Conservation (phyloP, 1,140 invertebrate genomes). For the Littorina saxatilis region DNA sequence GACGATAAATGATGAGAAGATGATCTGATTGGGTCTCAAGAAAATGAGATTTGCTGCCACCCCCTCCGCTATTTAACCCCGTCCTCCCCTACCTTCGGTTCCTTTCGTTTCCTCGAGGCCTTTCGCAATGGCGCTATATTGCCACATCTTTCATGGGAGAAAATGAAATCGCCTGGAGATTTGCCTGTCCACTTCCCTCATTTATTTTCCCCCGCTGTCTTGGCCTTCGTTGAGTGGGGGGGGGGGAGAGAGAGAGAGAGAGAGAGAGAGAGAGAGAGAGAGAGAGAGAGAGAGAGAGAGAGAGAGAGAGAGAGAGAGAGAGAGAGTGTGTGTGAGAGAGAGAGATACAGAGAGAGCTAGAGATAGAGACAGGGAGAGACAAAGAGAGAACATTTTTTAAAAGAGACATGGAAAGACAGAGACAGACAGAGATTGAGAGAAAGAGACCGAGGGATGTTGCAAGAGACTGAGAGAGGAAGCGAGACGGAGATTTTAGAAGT, state of each 20-base stretch:
- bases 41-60: too few species aligned
- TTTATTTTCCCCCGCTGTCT: not conserved
- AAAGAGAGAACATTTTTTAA: not conserved
- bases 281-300: not conserved
- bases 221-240: not conserved
- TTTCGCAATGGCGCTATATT: too few species aligned
- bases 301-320: too few species aligned
- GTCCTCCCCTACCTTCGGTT: too few species aligned
- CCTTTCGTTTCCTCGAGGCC: not conserved
- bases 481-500: too few species aligned
- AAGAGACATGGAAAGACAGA: not conserved
- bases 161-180: too few species aligned
- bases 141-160: too few species aligned
- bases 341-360: not conserved
- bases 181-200: not conserved
- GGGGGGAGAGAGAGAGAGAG: not conserved
- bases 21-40: too few species aligned
- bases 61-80: too few species aligned
- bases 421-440: not conserved
- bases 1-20: too few species aligned
- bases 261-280: conserved; percentile 17
- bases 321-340: not conserved
- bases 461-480: not conserved
- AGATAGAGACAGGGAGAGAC: not conserved
- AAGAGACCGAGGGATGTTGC: not conserved